Conservation (phyloP, 2,888 invertebrate species). For the Nomada hirtipes region DNA sequence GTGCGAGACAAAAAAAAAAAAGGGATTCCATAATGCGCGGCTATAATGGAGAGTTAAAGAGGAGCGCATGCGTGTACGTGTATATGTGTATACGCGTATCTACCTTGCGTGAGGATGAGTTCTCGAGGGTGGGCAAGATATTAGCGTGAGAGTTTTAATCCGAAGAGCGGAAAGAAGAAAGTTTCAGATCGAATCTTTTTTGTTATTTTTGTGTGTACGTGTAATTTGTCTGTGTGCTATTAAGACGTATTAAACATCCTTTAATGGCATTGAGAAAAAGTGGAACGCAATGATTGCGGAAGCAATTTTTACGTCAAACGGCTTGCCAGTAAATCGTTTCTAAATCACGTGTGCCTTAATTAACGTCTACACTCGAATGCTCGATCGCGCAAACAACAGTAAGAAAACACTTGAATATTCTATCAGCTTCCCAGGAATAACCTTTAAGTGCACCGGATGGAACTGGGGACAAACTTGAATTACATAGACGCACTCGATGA, state of each 20-base stretch:
- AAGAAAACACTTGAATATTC: conserved; percentile 36
- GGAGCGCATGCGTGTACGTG: not conserved
- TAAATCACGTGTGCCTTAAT: not conserved
- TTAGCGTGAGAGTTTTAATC: not conserved
- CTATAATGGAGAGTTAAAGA: not conserved
- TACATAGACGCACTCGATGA: conserved; percentile 4
- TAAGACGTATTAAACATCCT: not conserved
- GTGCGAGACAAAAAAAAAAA: no score
- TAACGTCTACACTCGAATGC: not conserved
- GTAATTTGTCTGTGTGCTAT: not conserved
- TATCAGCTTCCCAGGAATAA: conserved; percentile 5
- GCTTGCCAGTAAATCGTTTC: not conserved
- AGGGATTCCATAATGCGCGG: no score
- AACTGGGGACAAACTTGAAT: not conserved
- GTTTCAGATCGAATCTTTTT: not conserved
- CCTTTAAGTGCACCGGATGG: conserved; percentile 13
- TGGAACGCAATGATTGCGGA: not conserved
- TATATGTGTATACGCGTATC: not conserved
- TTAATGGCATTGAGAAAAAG: not conserved
- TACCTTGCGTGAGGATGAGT: not conserved
- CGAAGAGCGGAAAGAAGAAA: not conserved
- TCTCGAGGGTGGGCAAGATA: no score
- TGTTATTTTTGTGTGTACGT: not conserved
- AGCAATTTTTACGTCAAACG: not conserved
- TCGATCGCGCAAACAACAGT: not conserved